Evolutionary conservation across 2,888 invertebrate genomes (phyloP).

Genomic region (Latrodectus elegans): DNA sequence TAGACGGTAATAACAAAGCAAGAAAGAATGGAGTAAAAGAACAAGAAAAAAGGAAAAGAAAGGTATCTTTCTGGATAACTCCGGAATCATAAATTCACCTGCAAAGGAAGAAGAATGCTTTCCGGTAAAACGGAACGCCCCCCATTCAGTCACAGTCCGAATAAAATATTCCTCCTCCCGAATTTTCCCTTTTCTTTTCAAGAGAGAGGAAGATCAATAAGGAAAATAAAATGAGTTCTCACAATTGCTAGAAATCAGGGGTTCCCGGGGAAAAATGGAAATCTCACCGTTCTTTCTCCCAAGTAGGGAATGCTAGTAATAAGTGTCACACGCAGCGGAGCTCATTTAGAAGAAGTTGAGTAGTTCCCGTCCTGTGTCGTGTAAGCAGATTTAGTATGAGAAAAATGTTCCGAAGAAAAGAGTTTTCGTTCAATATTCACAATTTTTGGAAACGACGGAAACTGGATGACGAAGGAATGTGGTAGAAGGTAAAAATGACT

Average conservation of each 20-base stretch:
- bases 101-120: neutral
- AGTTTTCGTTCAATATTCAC: neutral
- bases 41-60: neutral
- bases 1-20: neutral
- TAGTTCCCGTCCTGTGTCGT: slow-evolving; percentile 40
- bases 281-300: slow-evolving; percentile 10
- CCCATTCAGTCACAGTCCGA: slow-evolving; percentile 23
- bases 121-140: slow-evolving; percentile 31
- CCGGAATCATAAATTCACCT: slow-evolving; percentile 39
- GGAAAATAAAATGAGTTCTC: slow-evolving; percentile 46
- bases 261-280: slow-evolving; percentile 36
- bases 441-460: too few species aligned
- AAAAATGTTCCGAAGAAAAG: slow-evolving; percentile 12
- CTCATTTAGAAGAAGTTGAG: slow-evolving; percentile 47
- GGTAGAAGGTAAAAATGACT: too few species aligned
- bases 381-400: slow-evolving; percentile 43
- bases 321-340: slow-evolving; percentile 45
- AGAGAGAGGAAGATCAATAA: slow-evolving; percentile 30
- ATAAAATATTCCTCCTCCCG: slow-evolving; percentile 37
- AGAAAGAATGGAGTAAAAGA: neutral
- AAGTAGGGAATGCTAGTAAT: slow-evolving; percentile 42
- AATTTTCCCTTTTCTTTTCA: neutral
- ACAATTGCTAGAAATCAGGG: slow-evolving; percentile 35
- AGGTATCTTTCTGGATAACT: neutral
- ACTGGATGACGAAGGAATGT: too few species aligned